Evolutionary conservation across 2,797 vertebrate species (phyloP).

Genomic region (Rhinoraja longicauda): DNA sequence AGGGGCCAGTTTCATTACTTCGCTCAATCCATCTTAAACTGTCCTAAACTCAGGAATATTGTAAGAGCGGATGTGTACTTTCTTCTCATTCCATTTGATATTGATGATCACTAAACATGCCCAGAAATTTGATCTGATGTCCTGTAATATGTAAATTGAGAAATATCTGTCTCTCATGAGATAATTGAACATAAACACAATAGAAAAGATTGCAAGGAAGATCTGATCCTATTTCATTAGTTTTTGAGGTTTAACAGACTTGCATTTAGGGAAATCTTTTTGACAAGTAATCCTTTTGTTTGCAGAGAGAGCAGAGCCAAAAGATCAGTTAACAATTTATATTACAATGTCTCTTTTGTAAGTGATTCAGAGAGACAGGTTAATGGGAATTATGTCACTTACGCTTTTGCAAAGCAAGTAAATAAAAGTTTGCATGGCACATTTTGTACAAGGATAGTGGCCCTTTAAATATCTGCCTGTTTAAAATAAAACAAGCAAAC

Average conservation of each 20-base stretch:
- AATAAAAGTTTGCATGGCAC: background rate
- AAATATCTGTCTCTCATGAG: background rate
- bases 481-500: background rate
- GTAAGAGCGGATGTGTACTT: background rate
- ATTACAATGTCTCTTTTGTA: background rate
- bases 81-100: background rate
- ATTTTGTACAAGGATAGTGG: background rate
- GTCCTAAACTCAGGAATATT: background rate
- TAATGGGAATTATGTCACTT: background rate
- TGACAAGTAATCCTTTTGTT: background rate
- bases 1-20: background rate
- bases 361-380: background rate
- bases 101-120: background rate
- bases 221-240: background rate
- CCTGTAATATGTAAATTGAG: background rate
- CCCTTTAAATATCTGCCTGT: background rate
- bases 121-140: background rate
- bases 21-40: background rate
- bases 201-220: too few species aligned
- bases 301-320: background rate
- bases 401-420: background rate
- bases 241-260: background rate
- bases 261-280: background rate
- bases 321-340: background rate
- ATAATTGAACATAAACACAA: background rate